Evolutionary conservation across 2,888 invertebrate genomes (phyloP), one percentile per base, ranked within the genome.

Genomic region (Xanthorhoe spadicearia): DNA sequence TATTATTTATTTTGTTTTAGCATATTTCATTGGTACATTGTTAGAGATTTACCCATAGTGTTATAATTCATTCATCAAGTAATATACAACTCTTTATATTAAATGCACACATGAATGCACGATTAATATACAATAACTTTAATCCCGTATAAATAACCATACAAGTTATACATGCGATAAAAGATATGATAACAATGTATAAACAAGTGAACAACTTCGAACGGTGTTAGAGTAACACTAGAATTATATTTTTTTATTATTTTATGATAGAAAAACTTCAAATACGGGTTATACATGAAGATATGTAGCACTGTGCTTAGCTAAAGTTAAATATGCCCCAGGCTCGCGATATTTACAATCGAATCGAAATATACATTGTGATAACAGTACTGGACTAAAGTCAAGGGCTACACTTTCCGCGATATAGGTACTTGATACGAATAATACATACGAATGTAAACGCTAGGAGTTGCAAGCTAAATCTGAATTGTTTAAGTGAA

Each of bases 161-260:
- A 90, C 83, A 88, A 85, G 85, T 86, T 88, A 84, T 79, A 90
- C 87, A 90, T 86, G 85, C 85, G 88, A 86, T 90, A 89, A 89
- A 88, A 89, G 91, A 92, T 92, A 92, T 92, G 90, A 86, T 90
- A 93, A 93, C 92, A 92, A 91, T 89, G 82, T 90, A 92, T 92
- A 92, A 92, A 92, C 90, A 89, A 89, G 92, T 91, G 90, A 93
- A 92, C 92, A 92, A 90, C 83, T 89, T 89, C 84, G 87, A 91
- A 90, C 88, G 74, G 90, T 91, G 89, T 90, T 83, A 85, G 85
- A 85, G 84, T 88, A 91, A 89, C 87, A 83, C 90, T 92, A 90
- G 85, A 86, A 86, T 87, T 84, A 85, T 84, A 79, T 84, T 23
- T 51, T 35, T 58, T 87, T 82, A 86, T 84, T 88, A 89, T 57